Percentiles rank a stretch among this genome's conserved stretches.
Conservation (phyloP, 2,888 invertebrate species). For the Drosophila mimetica region DNA sequence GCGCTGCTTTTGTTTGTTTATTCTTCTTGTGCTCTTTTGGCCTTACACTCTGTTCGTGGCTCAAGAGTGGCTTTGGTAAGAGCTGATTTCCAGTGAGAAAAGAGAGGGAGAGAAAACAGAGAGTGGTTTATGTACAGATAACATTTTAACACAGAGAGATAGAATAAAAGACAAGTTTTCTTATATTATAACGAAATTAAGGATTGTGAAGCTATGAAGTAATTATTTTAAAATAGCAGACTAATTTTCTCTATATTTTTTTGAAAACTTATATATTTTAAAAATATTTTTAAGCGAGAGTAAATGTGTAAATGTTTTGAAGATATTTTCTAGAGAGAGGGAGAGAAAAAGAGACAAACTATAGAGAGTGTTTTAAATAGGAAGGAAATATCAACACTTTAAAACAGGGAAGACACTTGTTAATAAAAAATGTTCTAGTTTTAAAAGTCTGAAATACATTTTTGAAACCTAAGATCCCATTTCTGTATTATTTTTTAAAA, state of each 20-base stretch:
- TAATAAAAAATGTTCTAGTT: neutral
- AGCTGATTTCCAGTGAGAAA: constrained; percentile 18
- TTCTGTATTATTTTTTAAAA: neutral
- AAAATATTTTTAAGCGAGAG: neutral
- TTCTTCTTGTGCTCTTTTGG: constrained; percentile 53
- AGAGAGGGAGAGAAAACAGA: constrained; percentile 11
- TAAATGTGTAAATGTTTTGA: neutral
- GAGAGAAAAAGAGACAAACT: neutral
- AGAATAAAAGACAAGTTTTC: neutral
- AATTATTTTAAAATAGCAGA: neutral
- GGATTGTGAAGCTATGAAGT: no score
- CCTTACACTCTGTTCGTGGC: constrained; percentile 54
- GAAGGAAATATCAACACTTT: neutral
- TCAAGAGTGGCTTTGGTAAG: constrained; percentile 41
- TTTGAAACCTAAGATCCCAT: no score
- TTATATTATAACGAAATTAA: neutral
- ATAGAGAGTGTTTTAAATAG: neutral
- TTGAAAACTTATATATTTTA: neutral
- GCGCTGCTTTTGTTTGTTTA: constrained; percentile 50
- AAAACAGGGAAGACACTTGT: neutral
- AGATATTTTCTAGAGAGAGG: neutral
- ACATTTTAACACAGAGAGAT: neutral
- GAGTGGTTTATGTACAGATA: neutral
- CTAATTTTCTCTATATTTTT: neutral
- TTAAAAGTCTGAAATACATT: no score